A percentile compares a stretch with the other conserved stretches of the same genome.
phyloP scores from a whole-genome alignment of 2,797 vertebrate species.

The Tadarida brasiliensis region DNA sequence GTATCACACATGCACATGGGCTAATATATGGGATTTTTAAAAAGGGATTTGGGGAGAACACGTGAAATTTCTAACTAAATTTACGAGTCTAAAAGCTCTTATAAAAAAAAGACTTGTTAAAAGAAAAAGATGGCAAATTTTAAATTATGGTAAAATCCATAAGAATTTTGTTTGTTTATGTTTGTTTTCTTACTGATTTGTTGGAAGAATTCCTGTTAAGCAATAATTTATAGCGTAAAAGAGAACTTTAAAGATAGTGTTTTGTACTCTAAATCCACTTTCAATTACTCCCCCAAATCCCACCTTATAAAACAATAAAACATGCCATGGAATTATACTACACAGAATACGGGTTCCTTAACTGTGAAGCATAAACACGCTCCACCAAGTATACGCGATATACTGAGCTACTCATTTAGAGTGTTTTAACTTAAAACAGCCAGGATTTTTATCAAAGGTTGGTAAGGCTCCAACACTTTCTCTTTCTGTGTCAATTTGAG shows the following conservation, averaged over 20 bases:
- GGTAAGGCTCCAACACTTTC: conserved; percentile 16
- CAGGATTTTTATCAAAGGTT: background rate
- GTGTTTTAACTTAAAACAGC: background rate
- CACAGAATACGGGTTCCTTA: background rate
- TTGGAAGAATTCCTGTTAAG: conserved; percentile 37
- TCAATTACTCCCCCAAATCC: background rate
- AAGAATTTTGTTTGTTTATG: conserved; percentile 41
- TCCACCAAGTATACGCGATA: background rate
- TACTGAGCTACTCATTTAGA: background rate
- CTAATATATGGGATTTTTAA: background rate
- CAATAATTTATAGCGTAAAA: conserved; percentile 28
- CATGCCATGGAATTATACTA: background rate
- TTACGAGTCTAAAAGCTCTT: conserved; percentile 64
- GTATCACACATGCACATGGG: conserved; percentile 11
- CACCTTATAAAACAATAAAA: conserved; percentile 21
- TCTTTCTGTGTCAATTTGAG: background rate
- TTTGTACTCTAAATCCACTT: conserved; percentile 42
- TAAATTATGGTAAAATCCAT: conserved; percentile 43
- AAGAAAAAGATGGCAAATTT: conserved; percentile 28
- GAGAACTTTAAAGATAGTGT: conserved; percentile 54
- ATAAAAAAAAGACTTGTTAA: conserved; percentile 45
- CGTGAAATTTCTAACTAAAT: conserved; percentile 59
- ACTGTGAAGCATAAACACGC: background rate
- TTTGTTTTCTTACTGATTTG: conserved; percentile 9
- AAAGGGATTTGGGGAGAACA: conserved; percentile 52